Conservation (phyloP, 2,113 vertebrate species). For the Engystomops pustulosus region DNA sequence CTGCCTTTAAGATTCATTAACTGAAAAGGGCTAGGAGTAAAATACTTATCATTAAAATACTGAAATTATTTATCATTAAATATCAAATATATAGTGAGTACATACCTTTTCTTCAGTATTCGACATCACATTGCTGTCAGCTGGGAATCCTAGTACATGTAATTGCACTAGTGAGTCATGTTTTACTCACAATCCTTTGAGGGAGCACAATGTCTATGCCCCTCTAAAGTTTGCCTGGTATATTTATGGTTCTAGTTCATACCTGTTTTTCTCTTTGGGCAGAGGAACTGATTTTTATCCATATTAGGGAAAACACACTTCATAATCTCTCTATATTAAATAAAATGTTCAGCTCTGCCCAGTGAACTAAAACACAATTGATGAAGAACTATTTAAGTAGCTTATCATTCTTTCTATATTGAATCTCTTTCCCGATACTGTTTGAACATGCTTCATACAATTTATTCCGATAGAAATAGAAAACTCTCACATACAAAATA, state of each 20-base stretch:
- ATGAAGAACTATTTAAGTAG: neutral
- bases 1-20: conserved; percentile 1
- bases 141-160: neutral
- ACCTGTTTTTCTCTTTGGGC: neutral
- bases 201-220: neutral
- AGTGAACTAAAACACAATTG: neutral
- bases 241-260: neutral
- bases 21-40: neutral
- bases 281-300: neutral
- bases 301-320: neutral
- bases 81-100: neutral
- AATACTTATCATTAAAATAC: neutral
- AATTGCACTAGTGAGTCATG: conserved; percentile 11
- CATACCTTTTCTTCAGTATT: too few relatives aligned
- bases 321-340: neutral
- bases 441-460: neutral
- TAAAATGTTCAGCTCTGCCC: neutral
- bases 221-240: neutral
- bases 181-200: neutral
- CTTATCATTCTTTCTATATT: neutral
- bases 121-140: neutral
- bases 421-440: neutral
- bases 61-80: neutral
- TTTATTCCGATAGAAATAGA: neutral
- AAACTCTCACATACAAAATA: neutral